Conservation (phyloP, 2,888 invertebrate species). For the Acleris cristana region DNA sequence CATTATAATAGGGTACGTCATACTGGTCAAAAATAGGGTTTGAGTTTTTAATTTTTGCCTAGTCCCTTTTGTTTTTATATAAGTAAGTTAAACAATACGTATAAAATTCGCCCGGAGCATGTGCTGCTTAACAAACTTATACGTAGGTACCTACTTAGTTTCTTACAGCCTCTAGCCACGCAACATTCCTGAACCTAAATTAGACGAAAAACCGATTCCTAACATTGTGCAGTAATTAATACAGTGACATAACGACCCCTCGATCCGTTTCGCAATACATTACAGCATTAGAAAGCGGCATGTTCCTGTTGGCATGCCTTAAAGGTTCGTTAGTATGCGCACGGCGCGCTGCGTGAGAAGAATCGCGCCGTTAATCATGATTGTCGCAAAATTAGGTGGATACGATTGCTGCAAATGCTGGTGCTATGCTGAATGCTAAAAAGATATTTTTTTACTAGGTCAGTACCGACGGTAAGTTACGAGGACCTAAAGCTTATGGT, state of each 20-base stretch:
- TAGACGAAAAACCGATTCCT: conserved; percentile 23
- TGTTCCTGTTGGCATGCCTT: conserved; percentile 72
- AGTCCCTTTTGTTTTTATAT: too few relatives aligned
- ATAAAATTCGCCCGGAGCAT: too few relatives aligned
- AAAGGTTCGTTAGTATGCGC: conserved; percentile 22
- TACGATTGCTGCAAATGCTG: background rate
- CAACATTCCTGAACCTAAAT: conserved; percentile 26
- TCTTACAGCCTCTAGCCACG: background rate
- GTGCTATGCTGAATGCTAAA: background rate
- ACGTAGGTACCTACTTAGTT: background rate
- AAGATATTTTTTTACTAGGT: too few relatives aligned
- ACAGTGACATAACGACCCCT: conserved; percentile 74
- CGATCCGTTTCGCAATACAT: conserved; percentile 70
- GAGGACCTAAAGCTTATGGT: too few relatives aligned
- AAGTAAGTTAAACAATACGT: too few relatives aligned
- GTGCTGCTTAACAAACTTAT: background rate
- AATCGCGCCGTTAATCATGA: conserved; percentile 14
- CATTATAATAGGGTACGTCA: too few relatives aligned
- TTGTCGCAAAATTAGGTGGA: conserved; percentile 9
- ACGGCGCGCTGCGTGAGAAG: conserved; percentile 28
- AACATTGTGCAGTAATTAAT: conserved; percentile 63
- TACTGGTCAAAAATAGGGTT: too few relatives aligned
- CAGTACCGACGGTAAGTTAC: too few relatives aligned
- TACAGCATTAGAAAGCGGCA: conserved; percentile 79
- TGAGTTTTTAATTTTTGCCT: too few relatives aligned